A percentile compares a stretch with the other conserved stretches of the same genome.
phyloP scores from a whole-genome alignment of 2,797 vertebrate species.

The Coregonus sp. region DNA sequence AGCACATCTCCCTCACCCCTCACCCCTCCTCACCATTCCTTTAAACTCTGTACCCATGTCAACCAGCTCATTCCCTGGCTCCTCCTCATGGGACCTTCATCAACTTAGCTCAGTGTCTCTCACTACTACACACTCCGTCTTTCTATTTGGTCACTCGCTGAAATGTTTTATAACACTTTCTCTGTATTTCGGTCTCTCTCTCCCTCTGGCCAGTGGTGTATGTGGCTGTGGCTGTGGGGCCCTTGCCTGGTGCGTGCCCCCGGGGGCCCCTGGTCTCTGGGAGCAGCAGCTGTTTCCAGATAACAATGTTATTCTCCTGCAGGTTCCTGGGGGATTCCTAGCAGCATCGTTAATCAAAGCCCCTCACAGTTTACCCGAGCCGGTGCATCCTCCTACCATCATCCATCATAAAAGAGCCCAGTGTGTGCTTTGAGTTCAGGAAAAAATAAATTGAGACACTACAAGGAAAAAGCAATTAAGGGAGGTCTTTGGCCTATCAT shows the following conservation, averaged over 20 bases:
- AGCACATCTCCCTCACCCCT: not conserved
- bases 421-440: constrained; percentile 67
- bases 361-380: constrained; percentile 38
- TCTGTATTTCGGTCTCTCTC: not conserved
- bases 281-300: constrained; percentile 63
- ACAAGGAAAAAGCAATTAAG: constrained; percentile 58
- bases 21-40: not conserved
- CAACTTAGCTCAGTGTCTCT: not conserved
- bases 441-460: constrained; percentile 63
- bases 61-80: not conserved
- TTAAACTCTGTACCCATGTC: not conserved
- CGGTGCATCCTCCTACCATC: constrained; percentile 70
- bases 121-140: constrained; percentile 12
- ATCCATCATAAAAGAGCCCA: constrained; percentile 80
- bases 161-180: not conserved
- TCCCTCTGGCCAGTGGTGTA: not conserved
- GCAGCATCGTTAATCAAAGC: constrained; percentile 80
- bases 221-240: not conserved
- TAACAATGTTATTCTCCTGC: constrained; percentile 73
- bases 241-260: not conserved
- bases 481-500: constrained; percentile 71
- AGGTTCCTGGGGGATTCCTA: constrained; percentile 74
- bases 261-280: constrained; percentile 34
- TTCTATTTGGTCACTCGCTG: not conserved
- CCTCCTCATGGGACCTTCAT: not conserved